Percentiles rank a stretch among this genome's conserved stretches.
phyloP scores from a whole-genome alignment of 2,888 invertebrate genomes.

The Drosophila rubida region DNA sequence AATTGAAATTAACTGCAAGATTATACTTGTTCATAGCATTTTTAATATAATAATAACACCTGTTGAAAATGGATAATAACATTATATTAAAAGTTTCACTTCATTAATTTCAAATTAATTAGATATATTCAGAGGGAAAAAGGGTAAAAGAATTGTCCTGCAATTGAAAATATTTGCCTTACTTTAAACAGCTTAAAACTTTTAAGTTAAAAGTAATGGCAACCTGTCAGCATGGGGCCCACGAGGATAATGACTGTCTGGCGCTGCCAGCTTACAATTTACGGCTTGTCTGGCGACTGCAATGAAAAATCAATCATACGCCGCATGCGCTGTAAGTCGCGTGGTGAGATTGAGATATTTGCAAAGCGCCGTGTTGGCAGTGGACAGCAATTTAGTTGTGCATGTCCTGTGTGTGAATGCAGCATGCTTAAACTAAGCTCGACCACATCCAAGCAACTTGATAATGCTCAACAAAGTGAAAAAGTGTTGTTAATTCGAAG shows the following conservation, averaged over 20 bases:
- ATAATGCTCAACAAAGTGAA: background rate
- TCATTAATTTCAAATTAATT: too few relatives aligned
- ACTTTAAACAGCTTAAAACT: too few relatives aligned
- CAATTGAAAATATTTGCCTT: too few relatives aligned
- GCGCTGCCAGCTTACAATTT: background rate
- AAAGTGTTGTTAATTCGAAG: background rate
- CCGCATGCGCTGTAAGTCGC: slow-evolving; percentile 75
- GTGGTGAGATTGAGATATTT: slow-evolving; percentile 40
- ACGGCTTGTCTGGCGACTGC: slow-evolving; percentile 3
- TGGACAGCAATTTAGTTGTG: slow-evolving; percentile 37
- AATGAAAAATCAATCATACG: slow-evolving; percentile 77
- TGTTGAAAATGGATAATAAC: too few relatives aligned
- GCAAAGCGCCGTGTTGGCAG: slow-evolving; percentile 38
- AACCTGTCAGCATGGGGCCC: slow-evolving; percentile 3
- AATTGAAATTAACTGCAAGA: too few relatives aligned
- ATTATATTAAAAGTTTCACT: too few relatives aligned
- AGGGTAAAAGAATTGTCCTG: too few relatives aligned
- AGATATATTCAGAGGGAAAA: too few relatives aligned
- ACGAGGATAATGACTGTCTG: slow-evolving; percentile 17
- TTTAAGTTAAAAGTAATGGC: too few relatives aligned
- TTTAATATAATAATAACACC: too few relatives aligned
- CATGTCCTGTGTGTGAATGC: slow-evolving; percentile 24
- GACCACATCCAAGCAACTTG: slow-evolving; percentile 1
- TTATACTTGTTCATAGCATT: too few relatives aligned
- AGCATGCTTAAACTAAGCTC: slow-evolving; percentile 24